Evolutionary conservation across 2,113 vertebrate genomes (phyloP), one percentile per base, ranked within the genome.

Genomic region (Murina feae): DNA sequence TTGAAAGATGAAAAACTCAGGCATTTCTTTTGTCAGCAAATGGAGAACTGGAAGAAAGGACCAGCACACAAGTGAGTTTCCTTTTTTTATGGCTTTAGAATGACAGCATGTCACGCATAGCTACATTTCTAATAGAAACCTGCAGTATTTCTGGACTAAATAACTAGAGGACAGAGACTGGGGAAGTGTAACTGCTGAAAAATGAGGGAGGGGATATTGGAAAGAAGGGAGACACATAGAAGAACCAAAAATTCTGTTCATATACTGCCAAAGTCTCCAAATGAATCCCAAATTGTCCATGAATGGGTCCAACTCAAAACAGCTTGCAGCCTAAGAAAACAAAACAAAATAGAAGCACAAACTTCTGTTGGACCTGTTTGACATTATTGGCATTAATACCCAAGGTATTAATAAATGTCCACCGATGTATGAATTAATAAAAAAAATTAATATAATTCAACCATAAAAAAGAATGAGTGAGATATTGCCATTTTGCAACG

Each of bases 21-120:
- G 1, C 7, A n/a, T 53, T 58, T 55, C 55, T 53, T 93, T 51
- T 53, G 6, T 47, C 6, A 55, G 13, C 9, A 53, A 55, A 1
- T 85, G 5, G 14, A 76, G 25, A 86, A 28, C 5, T 44, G 30
- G 49, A 68, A 92, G 32, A 93, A 53, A 1, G 11, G 18, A 58
- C 9, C 3, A 39, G 2, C 3, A 21, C 1, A 18, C 23, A 2
- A 28, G 0, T 79, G 30, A 39, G 4, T 18, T 71, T 32, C 6
- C 6, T 35, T 0, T 83, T 21, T 32, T 47, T 4, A 51, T 18
- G 3, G 0, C 2, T 84, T 90, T 47, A 32, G 28, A 25, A 20
- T 47, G 39, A 80, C 4, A 9, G 28, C 14, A 44, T 47, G 10
- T n/a, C 2, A 63, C 4, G 0, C 1, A 8, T 35, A 9, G 6